A percentile compares a stretch with the other conserved stretches of the same genome.
phyloP scores from a whole-genome alignment of 2,888 invertebrate genomes.

The Disparrhopalites patrizii region DNA sequence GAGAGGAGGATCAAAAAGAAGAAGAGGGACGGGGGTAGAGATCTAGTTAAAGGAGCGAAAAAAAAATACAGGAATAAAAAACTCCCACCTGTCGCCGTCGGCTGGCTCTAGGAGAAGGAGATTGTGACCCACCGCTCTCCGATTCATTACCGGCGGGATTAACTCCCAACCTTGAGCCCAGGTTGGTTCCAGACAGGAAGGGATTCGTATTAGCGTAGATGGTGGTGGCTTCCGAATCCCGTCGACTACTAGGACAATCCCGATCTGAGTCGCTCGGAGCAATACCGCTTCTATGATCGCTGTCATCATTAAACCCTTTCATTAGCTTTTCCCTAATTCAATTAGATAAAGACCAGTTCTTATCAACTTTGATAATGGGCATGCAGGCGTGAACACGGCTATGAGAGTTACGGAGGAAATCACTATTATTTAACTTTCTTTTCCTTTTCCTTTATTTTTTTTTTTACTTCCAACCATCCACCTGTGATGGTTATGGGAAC shows the following conservation, averaged over 20 bases:
- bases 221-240: constrained; percentile 60
- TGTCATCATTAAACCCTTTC: constrained; percentile 51
- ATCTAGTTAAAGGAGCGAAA: background rate
- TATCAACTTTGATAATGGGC: no score
- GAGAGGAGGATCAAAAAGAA: no score
- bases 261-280: constrained; percentile 86
- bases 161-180: constrained; percentile 60
- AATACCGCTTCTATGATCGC: constrained; percentile 88
- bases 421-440: no score
- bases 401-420: no score
- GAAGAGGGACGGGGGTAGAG: background rate
- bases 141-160: constrained; percentile 69
- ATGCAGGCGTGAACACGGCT: no score
- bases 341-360: no score
- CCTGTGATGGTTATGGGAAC: no score
- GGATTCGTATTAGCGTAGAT: constrained; percentile 50
- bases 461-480: no score
- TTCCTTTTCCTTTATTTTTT: no score
- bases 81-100: constrained; percentile 66
- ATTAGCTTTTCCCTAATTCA: constrained; percentile 12
- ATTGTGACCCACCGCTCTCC: constrained; percentile 82
- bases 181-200: constrained; percentile 37
- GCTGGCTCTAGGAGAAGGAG: constrained; percentile 77
- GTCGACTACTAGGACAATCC: constrained; percentile 66
- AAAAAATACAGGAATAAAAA: background rate